Evolutionary conservation across 1,140 invertebrate species (phyloP), one percentile per base, ranked within the genome.

Genomic region (Oreohelix idahoensis): DNA sequence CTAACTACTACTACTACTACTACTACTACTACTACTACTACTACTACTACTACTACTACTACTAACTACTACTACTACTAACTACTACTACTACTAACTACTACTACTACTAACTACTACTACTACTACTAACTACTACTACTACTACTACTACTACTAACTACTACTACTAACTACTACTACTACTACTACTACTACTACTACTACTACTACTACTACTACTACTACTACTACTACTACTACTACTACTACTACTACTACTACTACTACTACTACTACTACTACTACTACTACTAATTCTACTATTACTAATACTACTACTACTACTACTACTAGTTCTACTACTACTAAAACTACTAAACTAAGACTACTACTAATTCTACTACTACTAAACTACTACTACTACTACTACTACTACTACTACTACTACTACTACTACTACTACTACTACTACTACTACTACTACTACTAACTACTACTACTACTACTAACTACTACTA

Each of bases 1-100:
- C n/a, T n/a, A n/a, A n/a, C n/a, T n/a, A n/a, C n/a, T 70, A 26
- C 66, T 70, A 70, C 66, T 70, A 70, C 66, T 70, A 70, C 66
- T 70, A 70, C 66, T 70, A 70, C 66, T 70, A 70, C 10, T 70
- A 70, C 66, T 70, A 70, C 74, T 49, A 38, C 42, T 38, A 39
- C 42, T 38, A 38, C 42, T 38, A 39, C 42, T 49, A 76, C 42
- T 76, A 49, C 35, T 39, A 38, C 74, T n/a, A n/a, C n/a, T n/a
- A n/a, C n/a, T n/a, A n/a, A n/a, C n/a, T n/a, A n/a, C n/a, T n/a
- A n/a, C n/a, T n/a, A n/a, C n/a, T n/a, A n/a, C n/a, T n/a, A n/a
- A n/a, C n/a, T n/a, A n/a, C n/a, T n/a, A n/a, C n/a, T n/a, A n/a
- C n/a, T n/a, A n/a, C n/a, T n/a, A n/a, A n/a, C n/a, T n/a, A n/a